Base-by-base conservation (phyloP, 2,888 invertebrate species). In the Pachymerium ferrugineum region DNA sequence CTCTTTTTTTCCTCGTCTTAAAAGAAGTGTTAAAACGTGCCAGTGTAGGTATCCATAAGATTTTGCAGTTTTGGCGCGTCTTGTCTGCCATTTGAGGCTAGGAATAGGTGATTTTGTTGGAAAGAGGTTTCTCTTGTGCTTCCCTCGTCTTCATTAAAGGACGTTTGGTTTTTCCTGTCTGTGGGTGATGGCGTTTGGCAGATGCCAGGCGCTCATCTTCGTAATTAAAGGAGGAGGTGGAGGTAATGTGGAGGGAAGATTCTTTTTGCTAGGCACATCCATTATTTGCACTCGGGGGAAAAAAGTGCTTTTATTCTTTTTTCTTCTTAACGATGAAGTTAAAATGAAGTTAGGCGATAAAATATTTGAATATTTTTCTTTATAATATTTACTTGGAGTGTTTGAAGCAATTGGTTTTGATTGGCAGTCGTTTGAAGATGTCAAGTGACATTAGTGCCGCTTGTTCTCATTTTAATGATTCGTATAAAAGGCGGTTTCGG, bases 141-240 rank as follows among this genome's bases (percentile, higher is more conserved):
- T 22, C 25, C 54, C 54, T 54, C 22, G 54, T 54, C 54, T 54
- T 54, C 54, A 28, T 62, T 62, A 62, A 12, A 12, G 28, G 25
- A 22, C 22, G 10, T 62, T 62, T 22, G 8, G 62, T 62, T 62
- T 62, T 62, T 62, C 25, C 62, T 62, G 62, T 62, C 25, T 28
- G 25, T 28, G n/a, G 25, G 10, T 28, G 62, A 62, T 62, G 62
- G 62, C 62, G 62, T 62, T 62, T 62, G 62, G 25, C 62, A 62
- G 62, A 62, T 62, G 62, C 62, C 62, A 62, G 62, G 28, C 62
- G 62, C 62, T 62, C 62, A 62, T 62, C 62, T 62, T 28, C 28
- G 62, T 62, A 62, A 62, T 62, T 62, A 62, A 62, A 62, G 62
- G 62, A 62, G 28, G 62, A 54, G 62, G 62, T 62, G 62, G 62